Percentiles rank a stretch among this genome's conserved stretches.
These are phyloP conservation scores for Halictus quadricinctus DNA, from an alignment of 2,888 invertebrate genomes.

Conservation along the genomic window DNA sequence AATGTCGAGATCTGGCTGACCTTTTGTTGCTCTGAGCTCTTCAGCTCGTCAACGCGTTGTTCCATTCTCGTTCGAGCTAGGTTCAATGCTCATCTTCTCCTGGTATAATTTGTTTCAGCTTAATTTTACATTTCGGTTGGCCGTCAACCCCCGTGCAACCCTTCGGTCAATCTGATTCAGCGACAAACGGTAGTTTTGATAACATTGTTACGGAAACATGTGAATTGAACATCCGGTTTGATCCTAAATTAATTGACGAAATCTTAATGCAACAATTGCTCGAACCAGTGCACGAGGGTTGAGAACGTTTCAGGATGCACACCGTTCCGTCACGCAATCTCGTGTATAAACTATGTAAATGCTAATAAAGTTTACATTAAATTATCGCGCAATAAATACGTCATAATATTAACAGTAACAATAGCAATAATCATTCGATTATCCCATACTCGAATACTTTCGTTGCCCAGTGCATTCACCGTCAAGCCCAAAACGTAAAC, in stretches of 20 bases:
- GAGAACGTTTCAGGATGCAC: not conserved
- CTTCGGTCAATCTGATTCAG: not conserved
- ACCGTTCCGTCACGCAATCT: not conserved
- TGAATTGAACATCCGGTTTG: not conserved
- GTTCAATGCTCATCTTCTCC: not conserved
- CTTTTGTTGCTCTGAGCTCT: no score
- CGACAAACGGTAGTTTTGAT: not conserved
- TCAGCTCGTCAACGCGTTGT: not conserved
- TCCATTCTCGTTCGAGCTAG: not conserved
- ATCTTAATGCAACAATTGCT: not conserved
- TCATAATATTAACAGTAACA: slow-evolving; percentile 1
- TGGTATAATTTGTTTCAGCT: not conserved
- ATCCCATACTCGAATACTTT: slow-evolving; percentile 13
- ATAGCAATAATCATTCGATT: not conserved
- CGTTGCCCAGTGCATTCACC: not conserved
- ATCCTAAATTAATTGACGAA: not conserved
- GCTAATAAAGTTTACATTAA: slow-evolving; percentile 6
- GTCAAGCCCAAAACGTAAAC: not conserved
- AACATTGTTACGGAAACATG: not conserved
- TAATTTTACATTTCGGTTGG: not conserved
- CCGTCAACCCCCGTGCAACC: not conserved
- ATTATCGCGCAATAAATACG: slow-evolving; percentile 6
- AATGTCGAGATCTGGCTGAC: no score
- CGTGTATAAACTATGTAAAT: slow-evolving; percentile 9
- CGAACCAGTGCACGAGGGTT: not conserved